Conservation (phyloP, 2,113 vertebrate species). For the Pseudopodoces humilis region DNA sequence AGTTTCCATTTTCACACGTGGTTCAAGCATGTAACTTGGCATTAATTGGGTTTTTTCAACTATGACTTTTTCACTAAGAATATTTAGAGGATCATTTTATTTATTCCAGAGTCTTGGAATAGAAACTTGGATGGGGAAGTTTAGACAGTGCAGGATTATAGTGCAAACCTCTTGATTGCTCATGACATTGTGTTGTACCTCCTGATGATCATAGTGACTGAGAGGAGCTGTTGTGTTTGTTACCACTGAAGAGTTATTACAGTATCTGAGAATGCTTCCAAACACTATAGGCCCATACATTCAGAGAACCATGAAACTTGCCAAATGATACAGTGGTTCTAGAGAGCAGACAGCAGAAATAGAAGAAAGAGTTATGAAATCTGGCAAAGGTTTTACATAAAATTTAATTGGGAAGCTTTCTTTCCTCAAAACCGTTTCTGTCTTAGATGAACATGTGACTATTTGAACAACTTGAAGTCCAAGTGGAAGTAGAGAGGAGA, state of each 20-base stretch:
- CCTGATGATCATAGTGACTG: background rate
- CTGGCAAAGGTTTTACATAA: background rate
- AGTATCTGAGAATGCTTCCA: background rate
- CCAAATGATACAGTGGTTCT: background rate
- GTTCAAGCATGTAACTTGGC: background rate
- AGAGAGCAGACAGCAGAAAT: slow-evolving; percentile 13
- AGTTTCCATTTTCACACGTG: background rate
- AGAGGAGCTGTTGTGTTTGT: background rate
- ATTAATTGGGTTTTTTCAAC: background rate
- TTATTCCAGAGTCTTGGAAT: background rate
- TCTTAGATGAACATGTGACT: background rate
- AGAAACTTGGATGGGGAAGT: background rate
- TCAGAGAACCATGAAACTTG: background rate
- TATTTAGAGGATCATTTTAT: background rate
- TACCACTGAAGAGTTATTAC: background rate
- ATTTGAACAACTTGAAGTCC: slow-evolving; percentile 29
- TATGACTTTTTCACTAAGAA: background rate
- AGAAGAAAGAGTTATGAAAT: background rate
- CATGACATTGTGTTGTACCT: background rate
- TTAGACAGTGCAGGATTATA: background rate
- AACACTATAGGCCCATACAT: background rate
- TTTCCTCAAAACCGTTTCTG: background rate
- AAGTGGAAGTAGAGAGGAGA: background rate
- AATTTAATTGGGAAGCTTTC: background rate
- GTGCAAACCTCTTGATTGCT: background rate